These are phyloP conservation scores for Pseudomyrmex gracilis DNA, from an alignment of 1,140 invertebrate genomes.

Conservation along the genomic window DNA sequence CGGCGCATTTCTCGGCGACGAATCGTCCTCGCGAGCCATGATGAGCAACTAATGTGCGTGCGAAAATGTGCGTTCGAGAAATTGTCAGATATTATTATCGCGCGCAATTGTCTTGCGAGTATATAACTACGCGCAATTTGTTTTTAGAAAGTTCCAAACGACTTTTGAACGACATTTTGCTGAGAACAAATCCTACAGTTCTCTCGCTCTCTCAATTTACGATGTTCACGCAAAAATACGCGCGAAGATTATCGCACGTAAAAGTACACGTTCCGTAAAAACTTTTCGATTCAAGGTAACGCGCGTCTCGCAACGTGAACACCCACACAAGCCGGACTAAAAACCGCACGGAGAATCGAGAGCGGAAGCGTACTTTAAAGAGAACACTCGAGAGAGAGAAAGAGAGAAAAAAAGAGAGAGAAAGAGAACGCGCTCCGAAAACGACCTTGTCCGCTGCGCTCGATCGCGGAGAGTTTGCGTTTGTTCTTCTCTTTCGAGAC, in stretches of 20 bases:
- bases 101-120: not conserved
- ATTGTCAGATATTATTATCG: too few relatives aligned
- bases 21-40: not conserved
- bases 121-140: too few relatives aligned
- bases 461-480: slow-evolving; percentile 30
- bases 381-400: slow-evolving; percentile 18
- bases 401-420: not conserved
- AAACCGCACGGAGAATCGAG: slow-evolving; percentile 67
- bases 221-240: too few relatives aligned
- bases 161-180: too few relatives aligned
- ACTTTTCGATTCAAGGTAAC: slow-evolving; percentile 17
- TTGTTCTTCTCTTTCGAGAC: slow-evolving; percentile 21
- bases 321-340: slow-evolving; percentile 47
- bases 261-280: too few relatives aligned
- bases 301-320: slow-evolving; percentile 37
- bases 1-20: slow-evolving; percentile 61
- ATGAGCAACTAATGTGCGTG: too few relatives aligned
- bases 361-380: slow-evolving; percentile 73
- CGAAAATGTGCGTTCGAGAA: too few relatives aligned
- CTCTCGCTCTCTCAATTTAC: too few relatives aligned
- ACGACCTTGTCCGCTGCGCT: slow-evolving; percentile 69
- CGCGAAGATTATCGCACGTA: too few relatives aligned
- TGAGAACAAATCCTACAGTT: too few relatives aligned
- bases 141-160: too few relatives aligned
- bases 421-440: slow-evolving; percentile 29